Evolutionary conservation across 2,113 vertebrate species (phyloP), one percentile per base, ranked within the genome.

Genomic region (Pseudorhombus dupliciocellatus): DNA sequence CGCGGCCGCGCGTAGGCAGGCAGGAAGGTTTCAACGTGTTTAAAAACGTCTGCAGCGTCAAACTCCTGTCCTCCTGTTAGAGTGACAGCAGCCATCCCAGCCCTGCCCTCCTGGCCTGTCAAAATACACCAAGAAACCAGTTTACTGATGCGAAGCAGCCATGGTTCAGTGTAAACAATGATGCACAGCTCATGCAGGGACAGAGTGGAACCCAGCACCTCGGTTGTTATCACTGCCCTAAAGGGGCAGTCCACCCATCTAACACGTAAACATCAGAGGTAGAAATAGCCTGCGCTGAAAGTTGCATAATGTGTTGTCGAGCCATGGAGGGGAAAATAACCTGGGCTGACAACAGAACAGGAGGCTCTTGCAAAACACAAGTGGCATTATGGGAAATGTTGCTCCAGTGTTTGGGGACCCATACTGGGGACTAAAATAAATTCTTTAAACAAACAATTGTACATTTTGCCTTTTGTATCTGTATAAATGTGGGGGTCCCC

Each of bases 71-170:
- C 90, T 9, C 94, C 88, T 12, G 50, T 90, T 20, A 96, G 46
- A 5, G 54, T 88, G 50, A 96, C 57, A 0, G 94, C 91, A 10
- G 94, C 95, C 96, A 96, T 97, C 63, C 96, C 95, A 65, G 85
- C 89, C 73, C 93, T 88, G 5, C 96, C 95, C 78, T 96, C 95
- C 0, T 94, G 93, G 52, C 93, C 95, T 96, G 80, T 5, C 31
- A 20, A 1, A 44, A 53, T 2, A 30, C 42, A 20, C 18, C 18
- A 7, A 20, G 18, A 9, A 14, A 50, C 10, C 46, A 21, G 12
- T 21, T n/a, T 2, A 61, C 40, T 37, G 25, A 44, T 24, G 25
- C 1, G 11, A 60, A 3, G 16, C 37, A 40, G 42, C 18, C n/a
- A n/a, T n/a, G 40, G 7, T 44, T 44, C 15, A 46, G 6, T 18